Evolutionary conservation across 2,888 invertebrate genomes (phyloP).

Genomic region (Pterostichus niger): DNA sequence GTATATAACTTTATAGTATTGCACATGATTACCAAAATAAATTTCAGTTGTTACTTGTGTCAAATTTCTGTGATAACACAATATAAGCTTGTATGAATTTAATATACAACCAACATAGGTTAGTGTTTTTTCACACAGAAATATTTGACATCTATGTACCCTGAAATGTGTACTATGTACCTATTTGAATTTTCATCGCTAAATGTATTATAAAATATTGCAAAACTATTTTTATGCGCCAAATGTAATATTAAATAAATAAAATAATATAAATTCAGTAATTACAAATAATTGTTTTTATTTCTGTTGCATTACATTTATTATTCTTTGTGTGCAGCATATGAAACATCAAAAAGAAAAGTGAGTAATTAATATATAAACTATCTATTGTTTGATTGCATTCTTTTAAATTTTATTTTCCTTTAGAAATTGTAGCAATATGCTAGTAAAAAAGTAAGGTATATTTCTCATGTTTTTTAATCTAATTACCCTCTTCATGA

Average conservation of each 20-base stretch:
- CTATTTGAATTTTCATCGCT: conserved; percentile 56
- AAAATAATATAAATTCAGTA: conserved; percentile 35
- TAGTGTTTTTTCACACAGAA: conserved; percentile 60
- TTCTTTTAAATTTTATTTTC: not conserved
- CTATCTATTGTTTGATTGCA: no score
- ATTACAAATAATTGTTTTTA: not conserved
- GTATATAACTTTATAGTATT: conserved; percentile 49
- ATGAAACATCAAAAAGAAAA: not conserved
- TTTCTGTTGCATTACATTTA: not conserved
- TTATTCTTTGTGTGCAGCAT: not conserved
- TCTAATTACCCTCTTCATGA: conserved; percentile 1
- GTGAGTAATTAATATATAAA: not conserved
- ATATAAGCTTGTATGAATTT: conserved; percentile 51
- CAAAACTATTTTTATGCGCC: conserved; percentile 65
- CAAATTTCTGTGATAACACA: conserved; percentile 73
- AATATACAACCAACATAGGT: conserved; percentile 31
- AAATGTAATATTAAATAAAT: conserved; percentile 63
- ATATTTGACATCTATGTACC: conserved; percentile 62
- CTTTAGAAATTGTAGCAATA: not conserved
- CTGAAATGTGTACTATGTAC: conserved; percentile 55
- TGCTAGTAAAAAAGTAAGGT: not conserved
- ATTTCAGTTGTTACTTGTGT: conserved; percentile 70
- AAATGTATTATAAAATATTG: conserved; percentile 50
- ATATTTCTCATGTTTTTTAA: conserved; percentile 22
- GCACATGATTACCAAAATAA: conserved; percentile 57